Evolutionary conservation across 2,888 invertebrate species (phyloP), one percentile per base, ranked within the genome.

Genomic region (Crocallis elinguaria): DNA sequence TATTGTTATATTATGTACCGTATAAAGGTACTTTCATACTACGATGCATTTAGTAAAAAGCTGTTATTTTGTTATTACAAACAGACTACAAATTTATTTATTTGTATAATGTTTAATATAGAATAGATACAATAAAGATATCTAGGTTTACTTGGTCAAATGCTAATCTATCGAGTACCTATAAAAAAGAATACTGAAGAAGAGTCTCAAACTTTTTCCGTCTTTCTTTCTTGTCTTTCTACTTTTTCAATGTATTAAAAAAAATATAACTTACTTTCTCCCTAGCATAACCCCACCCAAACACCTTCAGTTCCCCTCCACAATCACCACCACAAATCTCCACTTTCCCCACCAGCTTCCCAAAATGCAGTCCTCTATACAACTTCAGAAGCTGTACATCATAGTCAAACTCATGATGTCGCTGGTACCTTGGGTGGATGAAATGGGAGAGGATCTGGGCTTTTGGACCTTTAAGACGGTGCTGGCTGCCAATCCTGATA

Each of bases 251-350:
- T 30, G 0, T 19, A 23, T 35, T 12, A 37, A 19, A 30, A 30
- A 35, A 23, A 11, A n/a, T 11, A 50, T n/a, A n/a, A n/a, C 73
- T 64, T 46, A 86, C 87, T 60, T 74, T 76, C 60, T 88, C 88
- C 25, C 57, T 52, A 0, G 64, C 43, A 65, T 80, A 85, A 3
- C 89, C 89, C 89, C 89, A 89, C 2, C 89, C 89, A 30, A 78
- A 60, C 0, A 88, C 73, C 27, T 49, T 60, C 0, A 88, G 46
- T 2, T 52, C 43, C 0, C 62, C 59, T 0, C 75, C 79, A 46
- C 60, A 63, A 3, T 61, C 17, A 1, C 64, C 72, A 5, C 56
- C 49, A 52, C 78, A 72, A 0, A 86, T 67, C 0, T 14, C 12
- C 1, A 86, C 71, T 0, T 68, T 60, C 1, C 57, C 52, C 1